A percentile compares a stretch with the other conserved stretches of the same genome.
phyloP scores from a whole-genome alignment of 2,113 vertebrate genomes.

The Halichoerus grypus region DNA sequence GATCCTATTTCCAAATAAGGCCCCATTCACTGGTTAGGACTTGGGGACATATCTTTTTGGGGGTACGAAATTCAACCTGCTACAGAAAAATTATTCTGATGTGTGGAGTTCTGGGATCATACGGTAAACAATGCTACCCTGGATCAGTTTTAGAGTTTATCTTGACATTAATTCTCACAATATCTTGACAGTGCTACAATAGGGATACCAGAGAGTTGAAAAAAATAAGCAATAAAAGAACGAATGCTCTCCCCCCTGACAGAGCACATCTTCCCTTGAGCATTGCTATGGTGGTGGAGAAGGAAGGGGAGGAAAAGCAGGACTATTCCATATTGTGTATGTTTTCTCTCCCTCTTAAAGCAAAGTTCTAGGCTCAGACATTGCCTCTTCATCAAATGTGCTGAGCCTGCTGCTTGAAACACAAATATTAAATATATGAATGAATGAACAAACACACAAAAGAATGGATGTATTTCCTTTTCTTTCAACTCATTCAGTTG shows the following conservation, averaged over 20 bases:
- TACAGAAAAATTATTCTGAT: neutral
- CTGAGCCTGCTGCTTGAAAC: neutral
- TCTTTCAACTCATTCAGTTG: slow-evolving; percentile 19
- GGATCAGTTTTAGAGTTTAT: neutral
- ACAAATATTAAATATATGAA: neutral
- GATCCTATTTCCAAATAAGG: neutral
- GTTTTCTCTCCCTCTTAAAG: neutral
- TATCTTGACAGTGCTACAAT: neutral
- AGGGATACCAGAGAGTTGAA: neutral
- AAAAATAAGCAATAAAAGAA: neutral
- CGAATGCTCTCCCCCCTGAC: neutral
- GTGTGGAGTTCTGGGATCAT: neutral
- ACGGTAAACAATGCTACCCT: neutral
- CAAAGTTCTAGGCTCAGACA: neutral
- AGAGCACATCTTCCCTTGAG: neutral
- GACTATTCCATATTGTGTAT: neutral
- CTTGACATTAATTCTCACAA: neutral
- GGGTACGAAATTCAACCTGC: neutral
- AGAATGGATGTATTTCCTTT: neutral
- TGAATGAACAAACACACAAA: neutral
- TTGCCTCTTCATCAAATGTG: neutral
- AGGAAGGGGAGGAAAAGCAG: neutral
- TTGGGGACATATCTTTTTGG: neutral
- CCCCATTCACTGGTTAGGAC: neutral
- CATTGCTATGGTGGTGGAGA: neutral